Conservation (phyloP, 2,797 vertebrate species). For the Anableps anableps region DNA sequence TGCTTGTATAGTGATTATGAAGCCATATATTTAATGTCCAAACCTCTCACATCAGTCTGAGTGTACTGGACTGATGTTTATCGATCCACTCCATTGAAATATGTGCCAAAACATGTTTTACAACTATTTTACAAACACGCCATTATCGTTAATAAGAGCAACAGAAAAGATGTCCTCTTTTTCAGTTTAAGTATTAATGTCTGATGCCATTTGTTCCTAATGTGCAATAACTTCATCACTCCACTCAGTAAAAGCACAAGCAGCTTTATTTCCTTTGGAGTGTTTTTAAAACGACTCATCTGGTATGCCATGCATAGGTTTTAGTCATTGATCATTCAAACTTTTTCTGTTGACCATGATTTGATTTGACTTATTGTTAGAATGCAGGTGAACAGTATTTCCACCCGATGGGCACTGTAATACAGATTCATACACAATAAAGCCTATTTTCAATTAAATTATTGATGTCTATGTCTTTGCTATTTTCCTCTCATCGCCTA, state of each 20-base stretch:
- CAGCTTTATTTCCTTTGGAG: slow-evolving; percentile 28
- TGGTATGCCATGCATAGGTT: slow-evolving; percentile 28
- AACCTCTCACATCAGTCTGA: slow-evolving; percentile 43
- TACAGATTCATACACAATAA: slow-evolving; percentile 78
- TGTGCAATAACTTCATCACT: slow-evolving; percentile 61
- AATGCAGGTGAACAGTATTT: slow-evolving; percentile 43
- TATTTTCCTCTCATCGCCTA: background rate
- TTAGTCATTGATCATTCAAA: slow-evolving; percentile 24
- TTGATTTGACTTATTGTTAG: slow-evolving; percentile 20
- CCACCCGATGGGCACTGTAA: slow-evolving; percentile 61
- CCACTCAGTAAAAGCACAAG: slow-evolving; percentile 47
- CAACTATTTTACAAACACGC: background rate
- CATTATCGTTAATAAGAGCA: background rate
- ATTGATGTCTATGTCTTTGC: background rate
- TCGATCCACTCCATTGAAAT: slow-evolving; percentile 16
- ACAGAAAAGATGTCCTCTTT: slow-evolving; percentile 57
- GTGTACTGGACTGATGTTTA: slow-evolving; percentile 49
- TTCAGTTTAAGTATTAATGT: slow-evolving; percentile 32
- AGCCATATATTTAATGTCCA: slow-evolving; percentile 79
- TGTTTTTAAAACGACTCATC: slow-evolving; percentile 26
- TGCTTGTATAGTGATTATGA: slow-evolving; percentile 64
- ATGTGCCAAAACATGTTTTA: slow-evolving; percentile 19
- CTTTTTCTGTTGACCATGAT: slow-evolving; percentile 32
- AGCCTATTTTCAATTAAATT: slow-evolving; percentile 58
- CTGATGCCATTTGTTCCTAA: slow-evolving; percentile 52